Evolutionary conservation across 1,140 invertebrate species (phyloP).

Genomic region (Pectinophora gossypiella): DNA sequence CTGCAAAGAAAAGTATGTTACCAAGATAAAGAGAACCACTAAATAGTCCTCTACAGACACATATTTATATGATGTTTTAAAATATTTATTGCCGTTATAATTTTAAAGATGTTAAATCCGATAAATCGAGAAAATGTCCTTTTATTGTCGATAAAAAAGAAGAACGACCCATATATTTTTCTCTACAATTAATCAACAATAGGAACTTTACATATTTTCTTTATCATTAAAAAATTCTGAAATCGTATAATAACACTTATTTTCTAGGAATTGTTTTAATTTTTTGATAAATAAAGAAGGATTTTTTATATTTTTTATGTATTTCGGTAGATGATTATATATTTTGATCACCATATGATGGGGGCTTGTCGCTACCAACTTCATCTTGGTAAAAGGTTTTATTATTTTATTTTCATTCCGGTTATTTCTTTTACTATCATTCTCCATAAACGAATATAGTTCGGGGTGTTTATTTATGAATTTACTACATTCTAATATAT

Average conservation of each 20-base stretch:
- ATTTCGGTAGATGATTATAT: conserved; percentile 6
- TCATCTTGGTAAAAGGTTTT: conserved; percentile 4
- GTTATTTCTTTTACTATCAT: conserved; percentile 2
- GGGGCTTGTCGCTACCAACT: neutral
- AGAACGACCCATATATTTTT: too few species aligned
- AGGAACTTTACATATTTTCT: too few species aligned
- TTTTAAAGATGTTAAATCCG: too few species aligned
- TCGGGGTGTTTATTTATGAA: conserved; percentile 5
- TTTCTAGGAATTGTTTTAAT: neutral
- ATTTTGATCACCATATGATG: conserved; percentile 3
- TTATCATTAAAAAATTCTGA: neutral
- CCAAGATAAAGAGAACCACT: too few species aligned
- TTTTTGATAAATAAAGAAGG: neutral
- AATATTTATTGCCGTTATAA: too few species aligned
- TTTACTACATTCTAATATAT: conserved; percentile 5
- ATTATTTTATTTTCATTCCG: conserved; percentile 1
- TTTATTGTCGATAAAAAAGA: too few species aligned
- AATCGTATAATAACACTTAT: neutral
- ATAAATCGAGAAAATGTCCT: too few species aligned
- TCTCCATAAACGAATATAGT: neutral
- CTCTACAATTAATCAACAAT: too few species aligned
- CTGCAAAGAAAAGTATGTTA: too few species aligned
- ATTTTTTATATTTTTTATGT: conserved; percentile 3
- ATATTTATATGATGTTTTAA: too few species aligned
- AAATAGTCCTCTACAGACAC: too few species aligned